Base-by-base conservation (phyloP, 2,797 vertebrate species). In the Sebastes paucispinis region DNA sequence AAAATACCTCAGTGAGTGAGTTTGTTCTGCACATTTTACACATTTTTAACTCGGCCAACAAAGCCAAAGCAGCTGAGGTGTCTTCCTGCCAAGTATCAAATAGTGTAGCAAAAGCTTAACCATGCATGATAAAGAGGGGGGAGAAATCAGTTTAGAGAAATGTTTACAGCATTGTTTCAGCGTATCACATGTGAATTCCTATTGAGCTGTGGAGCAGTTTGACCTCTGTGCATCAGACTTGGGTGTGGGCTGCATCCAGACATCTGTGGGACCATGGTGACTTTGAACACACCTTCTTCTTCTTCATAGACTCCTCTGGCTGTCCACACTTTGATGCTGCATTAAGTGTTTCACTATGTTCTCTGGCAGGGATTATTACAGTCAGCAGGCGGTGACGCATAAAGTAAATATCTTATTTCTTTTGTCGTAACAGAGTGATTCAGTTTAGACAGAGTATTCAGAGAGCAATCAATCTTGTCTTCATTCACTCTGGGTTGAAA, bases 341-440 rank as follows among this genome's bases (percentile, higher is more conserved):
- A 79, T 75, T 70, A 72, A 75, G 47, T 69, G 60, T 50, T 72
- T 55, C 50, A 78, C 39, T 14, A 8, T 77, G 75, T 81, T 81
- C 72, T 66, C 47, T 55, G 34, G 58, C 32, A 57, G 73, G 67
- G 62, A 70, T 80, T 54, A 43, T 74, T 57, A 57, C n/a, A 73
- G 77, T 75, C 63, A 73, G 62, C 64, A 72, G 59, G 50, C 39
- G 69, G 57, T 84, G 78, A 88, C 68, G 9, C 80, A 82, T 78
- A 32, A 80, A 83, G 80, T 74, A 79, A 90, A 87, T 82, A 84
- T 75, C 54, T 69, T 73, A 83, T 75, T 79, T 83, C 47, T 77
- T 39, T 79, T 52, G 71, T 80, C 18, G 65, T 50, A 82, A 74
- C 73, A 69, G 55, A 63, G 66, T 72, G 58, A 82, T 79, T 83